These are phyloP conservation scores for Channa striata DNA, from an alignment of 2,797 vertebrate species.

Conservation along the genomic window DNA sequence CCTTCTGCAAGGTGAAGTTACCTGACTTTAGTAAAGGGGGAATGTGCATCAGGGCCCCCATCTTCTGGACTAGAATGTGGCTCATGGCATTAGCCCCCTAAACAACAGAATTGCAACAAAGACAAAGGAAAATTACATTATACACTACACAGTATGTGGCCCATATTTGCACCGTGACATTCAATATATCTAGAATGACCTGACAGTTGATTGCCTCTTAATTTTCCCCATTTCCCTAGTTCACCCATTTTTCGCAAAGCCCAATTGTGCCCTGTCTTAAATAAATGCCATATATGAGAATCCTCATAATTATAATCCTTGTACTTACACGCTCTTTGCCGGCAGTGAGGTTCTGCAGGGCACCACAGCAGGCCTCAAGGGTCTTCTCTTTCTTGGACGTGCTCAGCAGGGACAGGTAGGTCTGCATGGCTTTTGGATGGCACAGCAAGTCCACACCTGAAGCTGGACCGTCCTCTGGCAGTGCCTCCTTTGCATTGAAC, in stretches of 20 bases:
- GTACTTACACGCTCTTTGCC: slow-evolving; percentile 84
- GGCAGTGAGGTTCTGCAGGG: slow-evolving; percentile 94
- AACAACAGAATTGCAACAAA: background rate
- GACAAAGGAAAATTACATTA: background rate
- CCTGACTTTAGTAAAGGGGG: slow-evolving; percentile 84
- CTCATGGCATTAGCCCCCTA: slow-evolving; percentile 90
- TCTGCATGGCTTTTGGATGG: slow-evolving; percentile 88
- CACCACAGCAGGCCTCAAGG: slow-evolving; percentile 91
- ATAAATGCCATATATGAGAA: background rate
- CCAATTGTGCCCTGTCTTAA: background rate
- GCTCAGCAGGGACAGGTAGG: slow-evolving; percentile 88
- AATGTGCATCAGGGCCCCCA: slow-evolving; percentile 83
- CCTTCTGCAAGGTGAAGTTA: slow-evolving; percentile 85
- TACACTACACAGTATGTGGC: background rate
- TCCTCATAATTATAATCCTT: background rate
- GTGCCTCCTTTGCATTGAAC: slow-evolving; percentile 60
- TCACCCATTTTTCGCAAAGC: slow-evolving; percentile 15
- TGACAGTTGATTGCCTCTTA: background rate
- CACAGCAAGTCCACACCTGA: slow-evolving; percentile 87
- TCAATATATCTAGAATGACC: background rate
- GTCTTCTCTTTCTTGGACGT: slow-evolving; percentile 87
- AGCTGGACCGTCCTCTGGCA: slow-evolving; percentile 81
- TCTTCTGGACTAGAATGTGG: slow-evolving; percentile 87
- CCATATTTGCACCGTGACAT: background rate
- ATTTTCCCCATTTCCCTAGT: background rate